These are phyloP conservation scores for Eptatretus burgeri DNA, from an alignment of 2,113 vertebrate genomes.

Conservation along the genomic window DNA sequence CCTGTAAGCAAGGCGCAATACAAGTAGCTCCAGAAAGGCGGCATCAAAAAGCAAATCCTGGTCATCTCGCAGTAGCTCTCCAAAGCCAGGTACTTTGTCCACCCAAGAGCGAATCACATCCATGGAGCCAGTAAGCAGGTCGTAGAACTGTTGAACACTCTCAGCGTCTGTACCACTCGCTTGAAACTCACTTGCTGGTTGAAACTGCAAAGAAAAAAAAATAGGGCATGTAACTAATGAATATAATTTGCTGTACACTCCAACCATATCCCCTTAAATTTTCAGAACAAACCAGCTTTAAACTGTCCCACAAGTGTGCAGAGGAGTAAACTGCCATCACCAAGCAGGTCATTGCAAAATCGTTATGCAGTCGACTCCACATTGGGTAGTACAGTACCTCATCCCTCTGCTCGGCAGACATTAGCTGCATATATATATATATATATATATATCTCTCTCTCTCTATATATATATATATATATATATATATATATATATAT, in stretches of 20 bases:
- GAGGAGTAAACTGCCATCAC: constrained; percentile 43
- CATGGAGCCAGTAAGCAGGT: constrained; percentile 95
- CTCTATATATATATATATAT: no score
- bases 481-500: no score
- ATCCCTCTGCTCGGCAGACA: no score
- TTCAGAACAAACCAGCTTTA: constrained; percentile 11
- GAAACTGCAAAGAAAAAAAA: constrained; percentile 31
- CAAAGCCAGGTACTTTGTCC: constrained; percentile 73
- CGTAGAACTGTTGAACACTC: constrained; percentile 98
- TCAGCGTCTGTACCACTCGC: constrained; percentile 86
- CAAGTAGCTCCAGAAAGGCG: constrained; percentile 86
- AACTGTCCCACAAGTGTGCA: constrained; percentile 79
- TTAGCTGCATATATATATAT: no score
- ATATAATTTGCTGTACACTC: no score
- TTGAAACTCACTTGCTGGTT: constrained; percentile 93
- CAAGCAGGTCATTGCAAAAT: constrained; percentile 13
- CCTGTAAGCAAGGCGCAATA: constrained; percentile 83
- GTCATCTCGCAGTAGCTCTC: constrained; percentile 57
- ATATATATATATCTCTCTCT: no score
- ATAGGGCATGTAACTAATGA: no score
- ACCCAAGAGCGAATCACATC: constrained; percentile 98
- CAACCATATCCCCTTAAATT: no score
- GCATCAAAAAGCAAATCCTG: constrained; percentile 93
- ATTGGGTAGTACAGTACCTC: no score
- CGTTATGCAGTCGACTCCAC: no score